Evolutionary conservation across 2,888 invertebrate genomes (phyloP), one percentile per base, ranked within the genome.

Genomic region (Orgyia antiqua): DNA sequence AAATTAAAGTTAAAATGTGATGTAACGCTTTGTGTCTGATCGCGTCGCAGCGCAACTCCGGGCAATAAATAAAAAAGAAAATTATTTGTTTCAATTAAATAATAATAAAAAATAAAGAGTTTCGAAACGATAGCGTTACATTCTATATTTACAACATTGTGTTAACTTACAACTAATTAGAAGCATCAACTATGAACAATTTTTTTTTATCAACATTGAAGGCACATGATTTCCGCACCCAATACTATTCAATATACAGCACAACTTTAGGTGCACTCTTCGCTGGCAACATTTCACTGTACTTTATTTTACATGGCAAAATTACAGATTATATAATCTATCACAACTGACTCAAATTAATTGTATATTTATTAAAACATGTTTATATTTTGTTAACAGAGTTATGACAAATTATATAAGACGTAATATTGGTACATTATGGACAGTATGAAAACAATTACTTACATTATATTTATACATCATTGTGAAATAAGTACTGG

Each of bases 141-240:
- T 53, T 68, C 78, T 84, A 86, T 84, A 86, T 83, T 63, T 86
- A 83, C 84, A 84, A 56, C n/a, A n/a, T 4, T 51, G 55, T 66
- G 71, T 78, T 75, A 71, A 68, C 77, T 80, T 84, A 82, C 56
- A 49, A 47, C 73, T 80, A 79, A 62, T 73, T 80, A 79, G 76
- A 86, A 86, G 84, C 84, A 80, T 84, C 77, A 84, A 83, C 82
- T 83, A 84, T 83, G 74, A 76, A 80, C n/a, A n/a, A 41, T 62
- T 61, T 64, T 20, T 15, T 20, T 72, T 71, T 79, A 79, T 83
- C 71, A 80, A 82, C 83, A 83, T 82, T 80, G 77, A 87, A 87
- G 87, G 87, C 87, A 87, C 87, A 86, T 83, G 58, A 67, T 87
- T n/a, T 83, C 72, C 86, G 84, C 87, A 84, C 86, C 86, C 79